These are phyloP conservation scores for Coptodon bakossiorum DNA, from an alignment of 2,113 vertebrate genomes.

Conservation along the genomic window DNA sequence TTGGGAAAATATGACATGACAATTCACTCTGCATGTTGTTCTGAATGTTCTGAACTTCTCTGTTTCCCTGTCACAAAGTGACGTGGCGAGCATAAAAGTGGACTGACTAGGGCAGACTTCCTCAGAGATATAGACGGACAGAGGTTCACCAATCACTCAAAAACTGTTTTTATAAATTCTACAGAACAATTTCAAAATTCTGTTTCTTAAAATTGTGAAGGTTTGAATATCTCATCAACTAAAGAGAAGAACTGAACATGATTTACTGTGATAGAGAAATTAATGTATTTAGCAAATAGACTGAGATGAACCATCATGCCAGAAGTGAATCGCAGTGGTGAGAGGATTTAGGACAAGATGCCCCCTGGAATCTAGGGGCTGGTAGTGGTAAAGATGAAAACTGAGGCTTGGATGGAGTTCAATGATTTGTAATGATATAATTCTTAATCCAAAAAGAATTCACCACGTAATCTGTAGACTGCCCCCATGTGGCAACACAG, in stretches of 20 bases:
- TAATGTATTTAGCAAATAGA: fast-evolving
- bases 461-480: neutral
- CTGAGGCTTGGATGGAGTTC: neutral
- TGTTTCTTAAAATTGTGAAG: neutral
- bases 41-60: neutral
- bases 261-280: neutral
- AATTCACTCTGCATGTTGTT: neutral
- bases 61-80: neutral
- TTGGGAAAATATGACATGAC: too few relatives aligned
- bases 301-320: neutral
- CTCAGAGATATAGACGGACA: neutral
- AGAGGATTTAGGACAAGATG: neutral
- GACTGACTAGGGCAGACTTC: neutral
- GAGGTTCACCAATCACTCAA: neutral
- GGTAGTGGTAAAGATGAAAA: neutral
- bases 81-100: neutral
- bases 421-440: neutral
- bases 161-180: neutral
- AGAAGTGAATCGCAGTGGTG: neutral
- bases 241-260: neutral
- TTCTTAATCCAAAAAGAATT: neutral
- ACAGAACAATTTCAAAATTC: neutral
- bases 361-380: neutral
- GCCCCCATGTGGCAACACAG: neutral
- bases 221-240: neutral